Evolutionary conservation across 37 sponge, comb jelly and placozoan species (phyloP).

Genomic region (Petrosia ficiformis): DNA sequence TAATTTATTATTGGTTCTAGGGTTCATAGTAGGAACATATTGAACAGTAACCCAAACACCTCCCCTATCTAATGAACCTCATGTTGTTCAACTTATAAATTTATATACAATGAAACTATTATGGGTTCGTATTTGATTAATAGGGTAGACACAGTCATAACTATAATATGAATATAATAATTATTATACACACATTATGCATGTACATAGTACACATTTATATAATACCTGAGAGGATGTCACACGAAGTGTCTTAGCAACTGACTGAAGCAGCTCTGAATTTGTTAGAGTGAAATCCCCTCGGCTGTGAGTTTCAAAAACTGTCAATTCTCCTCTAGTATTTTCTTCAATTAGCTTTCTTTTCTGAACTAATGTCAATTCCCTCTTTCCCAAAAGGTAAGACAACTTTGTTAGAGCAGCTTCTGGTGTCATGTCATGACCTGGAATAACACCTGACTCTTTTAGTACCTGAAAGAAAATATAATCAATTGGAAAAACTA

Average conservation of each 20-base stretch:
- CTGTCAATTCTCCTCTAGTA: constrained; percentile 76
- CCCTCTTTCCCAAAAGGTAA: constrained; percentile 64
- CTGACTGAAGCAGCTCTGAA: constrained; percentile 23
- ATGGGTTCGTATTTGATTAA: too few species aligned
- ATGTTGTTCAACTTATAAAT: too few species aligned
- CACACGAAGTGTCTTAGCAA: constrained; percentile 40
- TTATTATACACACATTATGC: too few species aligned
- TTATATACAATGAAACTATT: too few species aligned
- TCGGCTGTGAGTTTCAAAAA: constrained; percentile 11
- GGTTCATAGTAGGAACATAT: too few species aligned
- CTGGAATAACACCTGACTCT: constrained; percentile 80
- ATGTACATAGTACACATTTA: too few species aligned
- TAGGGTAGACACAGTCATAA: too few species aligned
- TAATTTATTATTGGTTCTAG: too few species aligned
- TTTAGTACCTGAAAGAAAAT: constrained; percentile 72
- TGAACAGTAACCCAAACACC: too few species aligned
- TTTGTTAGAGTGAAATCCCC: constrained; percentile 24
- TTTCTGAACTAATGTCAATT: constrained; percentile 31
- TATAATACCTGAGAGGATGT: constrained; percentile 57
- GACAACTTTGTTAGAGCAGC: constrained; percentile 96
- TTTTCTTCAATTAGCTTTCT: constrained; percentile 53
- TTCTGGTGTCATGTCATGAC: constrained; percentile 97
- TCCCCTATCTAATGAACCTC: too few species aligned
- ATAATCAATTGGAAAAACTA: neutral
- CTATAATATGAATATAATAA: too few species aligned